Percentiles rank a stretch among this genome's conserved stretches.
Conservation (phyloP, 2,113 vertebrate genomes). For the Murina feae region DNA sequence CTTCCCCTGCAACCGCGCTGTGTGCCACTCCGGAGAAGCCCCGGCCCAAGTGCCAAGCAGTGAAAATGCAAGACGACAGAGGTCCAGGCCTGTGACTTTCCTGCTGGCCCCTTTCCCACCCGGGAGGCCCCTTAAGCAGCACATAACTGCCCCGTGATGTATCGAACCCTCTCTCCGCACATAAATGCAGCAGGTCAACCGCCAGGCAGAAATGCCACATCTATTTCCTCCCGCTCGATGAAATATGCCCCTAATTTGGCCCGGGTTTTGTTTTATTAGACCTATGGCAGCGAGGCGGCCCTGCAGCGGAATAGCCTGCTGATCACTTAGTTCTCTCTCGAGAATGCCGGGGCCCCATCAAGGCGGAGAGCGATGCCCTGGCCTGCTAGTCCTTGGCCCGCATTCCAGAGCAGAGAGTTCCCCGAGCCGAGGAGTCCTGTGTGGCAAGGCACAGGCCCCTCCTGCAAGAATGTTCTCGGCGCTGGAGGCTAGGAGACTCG, state of each 20-base stretch:
- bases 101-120: not conserved
- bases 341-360: conserved; percentile 55
- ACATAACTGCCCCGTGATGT: conserved; percentile 71
- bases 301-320: conserved; percentile 69
- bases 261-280: conserved; percentile 82
- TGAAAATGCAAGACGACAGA: not conserved
- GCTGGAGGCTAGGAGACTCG: accelerated
- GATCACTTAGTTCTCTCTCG: conserved; percentile 54
- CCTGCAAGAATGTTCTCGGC: not conserved
- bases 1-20: not conserved
- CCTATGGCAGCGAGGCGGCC: conserved; percentile 73
- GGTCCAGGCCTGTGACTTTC: not conserved
- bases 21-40: accelerated
- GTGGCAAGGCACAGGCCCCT: not conserved
- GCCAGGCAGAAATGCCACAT: conserved; percentile 81
- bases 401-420: conserved; percentile 62
- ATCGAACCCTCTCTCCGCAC: conserved; percentile 75
- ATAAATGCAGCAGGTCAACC: conserved; percentile 80
- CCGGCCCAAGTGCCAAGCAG: not conserved
- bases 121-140: conserved; percentile 52
- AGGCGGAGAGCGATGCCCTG: conserved; percentile 48
- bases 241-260: conserved; percentile 83
- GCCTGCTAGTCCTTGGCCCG: conserved; percentile 59
- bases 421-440: accelerated
- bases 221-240: conserved; percentile 77